phyloP scores from a whole-genome alignment of 2,797 vertebrate species.

The Heterohyrax brucei region DNA sequence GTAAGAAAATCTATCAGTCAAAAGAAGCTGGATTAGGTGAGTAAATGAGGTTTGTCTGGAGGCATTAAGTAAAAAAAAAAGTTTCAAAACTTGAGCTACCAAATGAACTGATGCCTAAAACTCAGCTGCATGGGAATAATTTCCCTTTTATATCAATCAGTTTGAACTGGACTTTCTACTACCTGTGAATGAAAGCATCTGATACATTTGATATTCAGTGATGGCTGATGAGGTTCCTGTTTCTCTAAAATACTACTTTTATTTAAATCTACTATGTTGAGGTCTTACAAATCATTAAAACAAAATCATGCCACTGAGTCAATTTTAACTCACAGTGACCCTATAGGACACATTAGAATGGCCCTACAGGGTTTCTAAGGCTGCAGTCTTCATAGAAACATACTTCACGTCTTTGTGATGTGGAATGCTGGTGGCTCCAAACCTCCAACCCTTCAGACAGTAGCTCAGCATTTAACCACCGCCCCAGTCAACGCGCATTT shows the following conservation, averaged over 20 bases:
- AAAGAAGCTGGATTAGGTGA: not conserved
- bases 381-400: not conserved
- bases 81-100: slow-evolving; percentile 42
- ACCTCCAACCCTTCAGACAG: not conserved
- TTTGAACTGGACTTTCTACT: slow-evolving; percentile 36
- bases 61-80: not conserved
- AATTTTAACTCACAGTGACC: not conserved
- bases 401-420: not conserved
- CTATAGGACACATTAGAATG: not conserved
- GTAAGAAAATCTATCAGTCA: not conserved
- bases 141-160: slow-evolving; percentile 52
- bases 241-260: slow-evolving; percentile 49
- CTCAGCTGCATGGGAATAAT: slow-evolving; percentile 23
- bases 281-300: slow-evolving; percentile 10
- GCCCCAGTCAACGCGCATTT: not conserved
- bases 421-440: not conserved
- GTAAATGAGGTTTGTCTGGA: not conserved
- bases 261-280: slow-evolving; percentile 31
- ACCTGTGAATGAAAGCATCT: slow-evolving; percentile 41
- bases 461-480: not conserved
- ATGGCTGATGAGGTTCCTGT: slow-evolving; percentile 5
- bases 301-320: not conserved
- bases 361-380: not conserved
- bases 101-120: slow-evolving; percentile 20
- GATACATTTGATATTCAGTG: not conserved